Conservation (phyloP, 23 tunicate genomes). For the Diplosoma virens region DNA sequence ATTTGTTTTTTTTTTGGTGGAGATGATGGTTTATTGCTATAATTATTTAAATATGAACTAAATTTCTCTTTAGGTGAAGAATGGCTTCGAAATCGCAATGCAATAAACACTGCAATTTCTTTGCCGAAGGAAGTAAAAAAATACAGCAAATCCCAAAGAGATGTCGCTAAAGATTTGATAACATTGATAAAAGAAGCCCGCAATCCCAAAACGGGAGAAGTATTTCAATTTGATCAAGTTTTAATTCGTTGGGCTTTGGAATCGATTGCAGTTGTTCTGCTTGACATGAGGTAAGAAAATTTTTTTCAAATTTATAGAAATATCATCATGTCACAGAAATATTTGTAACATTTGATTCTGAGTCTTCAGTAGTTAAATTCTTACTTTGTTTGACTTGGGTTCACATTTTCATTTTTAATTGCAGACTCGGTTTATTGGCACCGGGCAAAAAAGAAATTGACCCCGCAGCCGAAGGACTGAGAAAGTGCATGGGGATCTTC, state of each 20-base stretch:
- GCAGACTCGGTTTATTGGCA: slow-evolving; percentile 60
- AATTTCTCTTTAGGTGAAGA: slow-evolving; percentile 55
- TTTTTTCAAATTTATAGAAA: too few species aligned
- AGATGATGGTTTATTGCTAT: too few species aligned
- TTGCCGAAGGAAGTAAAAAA: slow-evolving; percentile 38
- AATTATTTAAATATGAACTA: too few species aligned
- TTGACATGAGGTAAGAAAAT: slow-evolving; percentile 75
- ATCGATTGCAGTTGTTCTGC: slow-evolving; percentile 69
- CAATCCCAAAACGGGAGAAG: slow-evolving; percentile 38
- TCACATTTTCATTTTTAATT: too few species aligned
- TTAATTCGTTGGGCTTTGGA: slow-evolving; percentile 87
- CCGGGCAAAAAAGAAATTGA: slow-evolving; percentile 13
- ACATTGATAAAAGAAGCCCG: slow-evolving; percentile 19
- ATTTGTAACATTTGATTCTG: too few species aligned
- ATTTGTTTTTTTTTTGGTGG: too few species aligned
- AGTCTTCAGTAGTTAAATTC: too few species aligned
- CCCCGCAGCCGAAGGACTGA: slow-evolving; percentile 58
- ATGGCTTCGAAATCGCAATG: slow-evolving; percentile 55
- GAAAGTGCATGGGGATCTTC: slow-evolving; percentile 79
- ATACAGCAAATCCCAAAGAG: slow-evolving; percentile 34
- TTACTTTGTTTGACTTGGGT: too few species aligned
- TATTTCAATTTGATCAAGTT: slow-evolving; percentile 44
- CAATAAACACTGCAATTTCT: slow-evolving; percentile 65
- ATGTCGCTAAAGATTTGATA: slow-evolving; percentile 59
- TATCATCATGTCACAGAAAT: too few species aligned